Evolutionary conservation across 2,797 vertebrate species (phyloP), one percentile per base, ranked within the genome.

Genomic region (Podarcis siculus): DNA sequence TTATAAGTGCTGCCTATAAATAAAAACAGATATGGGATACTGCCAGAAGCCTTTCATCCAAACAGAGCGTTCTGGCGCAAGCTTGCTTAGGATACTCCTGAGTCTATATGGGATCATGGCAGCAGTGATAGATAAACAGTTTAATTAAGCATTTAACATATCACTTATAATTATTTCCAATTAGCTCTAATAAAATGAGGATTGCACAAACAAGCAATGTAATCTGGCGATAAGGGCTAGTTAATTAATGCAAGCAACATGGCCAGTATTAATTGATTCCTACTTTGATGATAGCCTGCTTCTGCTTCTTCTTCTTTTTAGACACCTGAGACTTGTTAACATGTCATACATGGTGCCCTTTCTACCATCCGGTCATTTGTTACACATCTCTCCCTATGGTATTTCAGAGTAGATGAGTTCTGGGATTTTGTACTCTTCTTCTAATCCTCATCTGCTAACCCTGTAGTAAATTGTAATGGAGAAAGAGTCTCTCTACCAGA

Each of bases 111-210:
- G 84, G 32, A 90, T 86, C 39, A 27, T 1, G 81, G 78, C 78
- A 90, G 86, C 49, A 58, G 61, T 3, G 89, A 49, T 23, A 93
- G 91, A 93, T 88, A 93, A 88, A 88, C 92, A 45, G 90, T 91
- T 92, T 89, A 91, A 93, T 93, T 83, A 94, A 95, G 69, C 88
- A 77, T 91, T 94, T 92, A 89, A 45, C 64, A 0, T 93, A 94
- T 93, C 82, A 66, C 84, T 89, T 0, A 13, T 90, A 94, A 94
- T 95, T 93, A 87, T 89, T 93, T 92, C 76, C 69, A 93, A 79
- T 94, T 95, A 95, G 35, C 3, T 3, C 25, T 94, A 95, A 92
- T 91, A 84, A 91, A 93, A 93, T 87, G 67, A 95, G 61, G 58
- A 75, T 30, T 79, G 83, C 32, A 90, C 86, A 94, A 93, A 92